These are phyloP conservation scores for Drosophila acutilabella DNA, from an alignment of 2,888 invertebrate genomes.

Conservation along the genomic window DNA sequence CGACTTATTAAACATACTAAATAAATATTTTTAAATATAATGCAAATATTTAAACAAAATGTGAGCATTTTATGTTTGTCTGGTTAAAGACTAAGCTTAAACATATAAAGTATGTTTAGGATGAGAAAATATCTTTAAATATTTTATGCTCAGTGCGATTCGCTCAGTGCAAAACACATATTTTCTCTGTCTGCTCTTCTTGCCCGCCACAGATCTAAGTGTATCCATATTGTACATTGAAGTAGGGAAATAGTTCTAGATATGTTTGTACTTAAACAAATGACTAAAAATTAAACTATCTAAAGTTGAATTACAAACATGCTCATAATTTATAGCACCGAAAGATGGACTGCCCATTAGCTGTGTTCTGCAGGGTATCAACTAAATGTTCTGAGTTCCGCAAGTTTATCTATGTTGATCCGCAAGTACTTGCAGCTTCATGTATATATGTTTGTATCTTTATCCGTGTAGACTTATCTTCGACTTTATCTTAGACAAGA, in stretches of 20 bases:
- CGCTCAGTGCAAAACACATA: conserved; percentile 10
- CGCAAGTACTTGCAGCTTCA: too few relatives aligned
- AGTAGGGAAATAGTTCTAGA: conserved; percentile 1
- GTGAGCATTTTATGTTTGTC: neutral
- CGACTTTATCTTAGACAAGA: too few relatives aligned
- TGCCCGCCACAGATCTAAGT: conserved; percentile 7
- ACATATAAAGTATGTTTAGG: neutral
- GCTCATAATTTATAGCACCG: neutral
- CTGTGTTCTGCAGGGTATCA: neutral
- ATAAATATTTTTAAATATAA: neutral
- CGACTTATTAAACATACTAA: too few relatives aligned
- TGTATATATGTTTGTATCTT: too few relatives aligned
- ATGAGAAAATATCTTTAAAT: neutral
- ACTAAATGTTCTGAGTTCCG: conserved; percentile 30
- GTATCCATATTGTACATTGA: conserved; percentile 12
- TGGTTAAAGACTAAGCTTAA: neutral
- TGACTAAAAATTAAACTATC: too few relatives aligned
- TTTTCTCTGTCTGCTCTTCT: conserved; percentile 10
- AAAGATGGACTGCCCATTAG: too few relatives aligned
- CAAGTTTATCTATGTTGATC: conserved; percentile 40
- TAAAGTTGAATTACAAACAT: too few relatives aligned
- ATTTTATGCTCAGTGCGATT: neutral
- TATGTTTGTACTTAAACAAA: neutral
- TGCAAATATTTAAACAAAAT: conserved; percentile 6
- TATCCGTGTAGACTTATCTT: too few relatives aligned